These are phyloP conservation scores for Sycophila sp. DNA, from an alignment of 1,140 invertebrate species.

Conservation along the genomic window DNA sequence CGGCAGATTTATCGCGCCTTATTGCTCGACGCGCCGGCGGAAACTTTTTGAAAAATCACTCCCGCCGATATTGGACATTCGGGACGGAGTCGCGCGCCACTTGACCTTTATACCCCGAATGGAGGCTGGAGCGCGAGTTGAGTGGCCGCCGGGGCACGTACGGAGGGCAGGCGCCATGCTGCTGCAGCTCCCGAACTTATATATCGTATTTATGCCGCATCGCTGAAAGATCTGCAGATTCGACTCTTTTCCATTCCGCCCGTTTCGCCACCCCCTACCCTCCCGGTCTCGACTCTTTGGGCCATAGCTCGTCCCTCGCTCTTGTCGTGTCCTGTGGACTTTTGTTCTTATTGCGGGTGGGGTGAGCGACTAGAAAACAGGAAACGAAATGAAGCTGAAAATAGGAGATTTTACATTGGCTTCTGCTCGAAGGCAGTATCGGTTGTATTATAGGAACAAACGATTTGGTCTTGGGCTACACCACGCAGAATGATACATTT, in stretches of 20 bases:
- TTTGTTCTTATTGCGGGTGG: too few species aligned
- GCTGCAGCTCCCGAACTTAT: conserved; percentile 13
- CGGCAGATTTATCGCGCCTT: conserved; percentile 59
- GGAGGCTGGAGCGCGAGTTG: neutral
- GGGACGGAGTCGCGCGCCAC: neutral
- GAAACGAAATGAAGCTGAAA: neutral
- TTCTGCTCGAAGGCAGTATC: too few species aligned
- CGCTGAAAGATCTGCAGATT: conserved; percentile 35
- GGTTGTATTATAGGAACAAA: too few species aligned
- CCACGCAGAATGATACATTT: too few species aligned
- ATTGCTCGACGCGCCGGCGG: conserved; percentile 45
- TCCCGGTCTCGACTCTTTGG: conserved; percentile 10
- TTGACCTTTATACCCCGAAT: conserved; percentile 20
- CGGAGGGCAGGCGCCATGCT: neutral
- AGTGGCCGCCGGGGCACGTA: conserved; percentile 13
- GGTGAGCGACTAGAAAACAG: too few species aligned
- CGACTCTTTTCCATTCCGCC: conserved; percentile 33
- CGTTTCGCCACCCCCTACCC: too few species aligned
- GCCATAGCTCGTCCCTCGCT: too few species aligned
- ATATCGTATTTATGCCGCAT: conserved; percentile 31
- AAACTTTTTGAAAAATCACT: conserved; percentile 56
- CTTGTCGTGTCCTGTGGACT: too few species aligned
- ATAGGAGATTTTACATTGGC: too few species aligned
- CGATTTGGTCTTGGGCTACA: too few species aligned
- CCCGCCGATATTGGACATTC: conserved; percentile 46